Evolutionary conservation across 2,113 vertebrate genomes (phyloP), one percentile per base, ranked within the genome.

Genomic region (Craseonycteris thonglongyai): DNA sequence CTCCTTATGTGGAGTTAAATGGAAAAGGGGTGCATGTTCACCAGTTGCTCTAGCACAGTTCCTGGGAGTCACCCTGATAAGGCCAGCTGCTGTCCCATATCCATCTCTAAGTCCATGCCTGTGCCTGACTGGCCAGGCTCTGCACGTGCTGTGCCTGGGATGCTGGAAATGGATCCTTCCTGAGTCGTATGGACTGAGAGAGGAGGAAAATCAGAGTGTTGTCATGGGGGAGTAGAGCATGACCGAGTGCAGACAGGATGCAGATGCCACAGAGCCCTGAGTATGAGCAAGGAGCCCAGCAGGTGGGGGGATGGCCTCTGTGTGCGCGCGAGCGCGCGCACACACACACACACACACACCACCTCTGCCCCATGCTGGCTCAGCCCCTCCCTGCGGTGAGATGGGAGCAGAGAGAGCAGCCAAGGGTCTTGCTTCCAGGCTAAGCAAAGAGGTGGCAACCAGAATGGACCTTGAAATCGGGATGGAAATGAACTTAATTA

Each of bases 401-500:
- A 47, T 16, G 0, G 18, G 18, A 30, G 11, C 2, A 7, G 3
- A 14, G 35, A 90, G 10, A 92, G n/a, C 49, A 76, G 16, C 47
- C 15, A 80, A 76, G 59, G 75, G 69, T 38, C 58, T 81, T 51
- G 47, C 38, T 96, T 80, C 84, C 81, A 84, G 47, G 82, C 47
- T 85, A 51, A 21, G 78, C 75, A 69, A 72, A 90, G 24, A 90
- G 21, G 71, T 93, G 65, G 95, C 90, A 90, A 90, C 96, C 95
- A 94, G 92, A 93, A 92, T 21, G 30, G 74, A 54, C 71, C 84
- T 81, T 56, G 84, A 93, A 95, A 78, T 63, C 66, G 80, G 76
- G n/a, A 85, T 0, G 7, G 92, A 95, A 97, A 88, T 91, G 90
- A 95, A 94, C 93, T 97, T 96, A 95, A 97, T 97, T 95, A 95